Evolutionary conservation across 2,888 invertebrate genomes (phyloP), one percentile per base, ranked within the genome.

Genomic region (Anagyrus pseudococci): DNA sequence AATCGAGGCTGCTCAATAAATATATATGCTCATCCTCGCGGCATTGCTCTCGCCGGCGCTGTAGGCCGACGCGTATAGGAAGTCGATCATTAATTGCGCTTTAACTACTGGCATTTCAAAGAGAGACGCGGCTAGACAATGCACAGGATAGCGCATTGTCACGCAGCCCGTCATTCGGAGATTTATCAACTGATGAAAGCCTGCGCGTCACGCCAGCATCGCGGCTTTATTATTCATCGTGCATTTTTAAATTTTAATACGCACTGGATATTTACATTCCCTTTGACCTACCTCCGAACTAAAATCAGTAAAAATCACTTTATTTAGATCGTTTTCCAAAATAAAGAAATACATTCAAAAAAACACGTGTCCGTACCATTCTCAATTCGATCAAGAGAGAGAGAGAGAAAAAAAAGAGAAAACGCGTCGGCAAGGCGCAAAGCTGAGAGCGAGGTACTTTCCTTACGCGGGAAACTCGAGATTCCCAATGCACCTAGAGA

Each of bases 401-500:
- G 33, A 37, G 15, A 2, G 13, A 8, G 10, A 33, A 22, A 57
- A n/a, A 29, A 2, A 17, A 29, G 25, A 29, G 26, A 41, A 19
- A 29, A 37, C 33, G 17, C 20, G 37, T 3, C 13, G 46, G 25
- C n/a, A n/a, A 25, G 25, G n/a, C 25, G 10, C 41, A 29, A 29
- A 22, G 19, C 23, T 2, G 29, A n/a, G 26, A 8, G 4, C 17
- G 22, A 15, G n/a, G 37, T 44, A 55, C 59, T 61, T 55, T 61
- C 50, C 44, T 44, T n/a, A 54, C 47, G 26, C n/a, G 67, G 71
- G 75, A 75, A 74, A 76, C 70, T 70, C 67, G 73, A 75, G 70
- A 67, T 68, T 61, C 25, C 19, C 40, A 22, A 13, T 15, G 52
- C 25, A 47, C 26, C 19, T 6, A 49, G 19, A 19, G 7, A 19